phyloP scores from a whole-genome alignment of 2,113 vertebrate genomes.

The Osmerus mordax region DNA sequence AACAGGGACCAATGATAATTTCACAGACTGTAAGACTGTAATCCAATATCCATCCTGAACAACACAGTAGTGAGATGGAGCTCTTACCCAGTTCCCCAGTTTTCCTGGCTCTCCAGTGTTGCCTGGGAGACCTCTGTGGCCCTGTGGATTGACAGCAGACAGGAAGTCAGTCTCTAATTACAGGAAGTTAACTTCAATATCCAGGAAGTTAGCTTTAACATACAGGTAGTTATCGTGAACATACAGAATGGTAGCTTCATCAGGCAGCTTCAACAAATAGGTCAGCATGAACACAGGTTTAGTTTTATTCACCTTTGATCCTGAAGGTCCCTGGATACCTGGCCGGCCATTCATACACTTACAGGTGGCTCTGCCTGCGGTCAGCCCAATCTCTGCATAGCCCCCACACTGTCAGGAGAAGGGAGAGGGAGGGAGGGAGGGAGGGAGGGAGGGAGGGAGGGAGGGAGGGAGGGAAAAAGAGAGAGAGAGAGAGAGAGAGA shows the following conservation, averaged over 20 bases:
- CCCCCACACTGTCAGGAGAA: constrained; percentile 58
- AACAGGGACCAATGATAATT: too few relatives aligned
- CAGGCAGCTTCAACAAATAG: too few relatives aligned
- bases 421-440: too few relatives aligned
- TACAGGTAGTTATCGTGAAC: too few relatives aligned
- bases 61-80: constrained; percentile 3
- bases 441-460: too few relatives aligned
- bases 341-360: constrained; percentile 66
- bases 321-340: constrained; percentile 51
- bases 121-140: constrained; percentile 71
- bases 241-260: background rate
- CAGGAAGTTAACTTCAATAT: too few relatives aligned
- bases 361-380: constrained; percentile 57
- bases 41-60: constrained; percentile 2
- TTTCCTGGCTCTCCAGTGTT: constrained; percentile 52
- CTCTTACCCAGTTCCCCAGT: constrained; percentile 67
- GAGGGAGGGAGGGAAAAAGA: too few relatives aligned
- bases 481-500: too few relatives aligned
- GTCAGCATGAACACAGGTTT: too few relatives aligned
- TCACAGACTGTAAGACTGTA: background rate
- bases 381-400: constrained; percentile 63
- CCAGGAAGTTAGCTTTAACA: too few relatives aligned
- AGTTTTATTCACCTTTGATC: constrained; percentile 58
- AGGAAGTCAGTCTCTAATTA: too few relatives aligned
- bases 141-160: constrained; percentile 55